These are phyloP conservation scores for Ibidorhyncha struthersii DNA, from an alignment of 2,113 vertebrate genomes.

Conservation along the genomic window DNA sequence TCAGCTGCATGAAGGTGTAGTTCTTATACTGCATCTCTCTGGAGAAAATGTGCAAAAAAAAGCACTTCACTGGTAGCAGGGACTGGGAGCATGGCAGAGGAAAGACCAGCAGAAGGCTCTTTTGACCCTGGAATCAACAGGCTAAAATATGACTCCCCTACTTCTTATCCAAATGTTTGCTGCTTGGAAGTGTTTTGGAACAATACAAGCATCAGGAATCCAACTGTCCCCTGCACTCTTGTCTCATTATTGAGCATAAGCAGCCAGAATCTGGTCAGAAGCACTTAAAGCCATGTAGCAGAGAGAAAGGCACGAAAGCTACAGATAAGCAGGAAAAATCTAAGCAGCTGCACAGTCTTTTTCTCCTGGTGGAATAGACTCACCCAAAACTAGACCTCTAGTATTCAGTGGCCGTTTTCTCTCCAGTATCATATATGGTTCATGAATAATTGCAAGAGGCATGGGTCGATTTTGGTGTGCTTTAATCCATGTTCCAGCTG, in stretches of 20 bases:
- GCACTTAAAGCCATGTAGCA: background rate
- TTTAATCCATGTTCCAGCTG: background rate
- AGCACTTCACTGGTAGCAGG: background rate
- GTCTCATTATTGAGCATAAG: background rate
- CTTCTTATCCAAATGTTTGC: background rate
- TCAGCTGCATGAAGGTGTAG: background rate
- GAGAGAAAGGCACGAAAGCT: background rate
- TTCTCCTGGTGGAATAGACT: background rate
- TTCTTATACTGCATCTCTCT: background rate
- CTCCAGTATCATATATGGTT: background rate
- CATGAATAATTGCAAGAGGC: slow-evolving; percentile 1
- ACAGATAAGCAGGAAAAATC: background rate
- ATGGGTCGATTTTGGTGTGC: background rate
- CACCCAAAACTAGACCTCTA: background rate
- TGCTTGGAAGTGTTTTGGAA: background rate
- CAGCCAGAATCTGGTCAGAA: background rate
- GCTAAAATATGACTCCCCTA: background rate
- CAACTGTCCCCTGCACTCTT: accelerated
- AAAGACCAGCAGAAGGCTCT: background rate
- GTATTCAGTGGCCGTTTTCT: background rate
- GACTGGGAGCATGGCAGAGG: background rate
- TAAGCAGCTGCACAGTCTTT: background rate
- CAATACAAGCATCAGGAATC: background rate
- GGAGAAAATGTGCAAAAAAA: background rate
- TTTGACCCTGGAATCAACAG: background rate